Evolutionary conservation across 2,113 vertebrate genomes (phyloP).

Genomic region (Platanista minor): DNA sequence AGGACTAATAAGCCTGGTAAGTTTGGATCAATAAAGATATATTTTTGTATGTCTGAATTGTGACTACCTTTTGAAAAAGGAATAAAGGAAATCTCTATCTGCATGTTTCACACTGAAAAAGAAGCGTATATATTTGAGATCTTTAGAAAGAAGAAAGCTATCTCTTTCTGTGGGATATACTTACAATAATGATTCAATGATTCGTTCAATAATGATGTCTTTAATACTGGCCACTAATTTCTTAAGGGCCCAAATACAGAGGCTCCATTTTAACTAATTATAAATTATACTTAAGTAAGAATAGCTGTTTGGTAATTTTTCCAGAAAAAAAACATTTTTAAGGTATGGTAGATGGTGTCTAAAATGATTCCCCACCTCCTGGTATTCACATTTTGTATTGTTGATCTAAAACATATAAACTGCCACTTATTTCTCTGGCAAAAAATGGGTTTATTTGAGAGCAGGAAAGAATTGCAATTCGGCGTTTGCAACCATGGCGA

Average conservation of each 20-base stretch:
- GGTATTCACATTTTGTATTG: not conserved
- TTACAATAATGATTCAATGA: not conserved
- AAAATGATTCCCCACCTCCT: not conserved
- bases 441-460: not conserved
- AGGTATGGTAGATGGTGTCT: not conserved
- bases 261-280: not conserved
- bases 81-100: not conserved
- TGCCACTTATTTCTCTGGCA: not conserved
- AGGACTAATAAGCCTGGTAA: not conserved
- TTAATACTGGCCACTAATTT: not conserved
- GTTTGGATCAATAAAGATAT: not conserved
- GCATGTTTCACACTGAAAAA: not conserved
- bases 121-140: not conserved
- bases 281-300: not conserved
- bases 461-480: not conserved
- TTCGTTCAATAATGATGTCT: not conserved
- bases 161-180: not conserved
- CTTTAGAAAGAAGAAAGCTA: not conserved
- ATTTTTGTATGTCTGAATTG: not conserved
- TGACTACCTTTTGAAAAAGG: not conserved
- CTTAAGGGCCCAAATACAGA: not conserved
- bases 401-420: not conserved
- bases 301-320: not conserved
- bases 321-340: not conserved
- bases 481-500: not conserved